A percentile compares a stretch with the other conserved stretches of the same genome.
Conservation (phyloP, 2,113 vertebrate genomes). For the Guaruba guarouba region DNA sequence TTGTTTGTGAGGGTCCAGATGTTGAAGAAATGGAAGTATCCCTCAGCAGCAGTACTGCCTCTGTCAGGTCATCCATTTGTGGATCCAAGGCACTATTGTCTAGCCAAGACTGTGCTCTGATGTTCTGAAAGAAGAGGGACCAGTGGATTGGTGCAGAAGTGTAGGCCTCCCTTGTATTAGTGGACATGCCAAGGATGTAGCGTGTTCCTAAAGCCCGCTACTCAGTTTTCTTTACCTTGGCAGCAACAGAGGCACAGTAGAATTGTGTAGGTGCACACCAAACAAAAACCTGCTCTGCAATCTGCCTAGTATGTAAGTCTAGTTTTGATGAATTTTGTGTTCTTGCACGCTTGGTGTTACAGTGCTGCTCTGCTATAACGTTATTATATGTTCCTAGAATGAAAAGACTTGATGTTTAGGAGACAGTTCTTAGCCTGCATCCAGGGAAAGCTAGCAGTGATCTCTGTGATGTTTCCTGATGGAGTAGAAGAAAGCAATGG, state of each 20-base stretch:
- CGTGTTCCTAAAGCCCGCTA: neutral
- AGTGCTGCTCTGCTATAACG: neutral
- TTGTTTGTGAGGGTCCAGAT: neutral
- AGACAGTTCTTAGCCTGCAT: neutral
- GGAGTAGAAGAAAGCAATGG: neutral
- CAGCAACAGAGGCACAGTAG: neutral
- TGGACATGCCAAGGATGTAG: neutral
- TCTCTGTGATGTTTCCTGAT: neutral
- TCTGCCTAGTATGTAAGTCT: neutral
- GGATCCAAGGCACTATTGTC: too few relatives aligned
- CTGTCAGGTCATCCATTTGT: neutral
- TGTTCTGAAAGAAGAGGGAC: neutral
- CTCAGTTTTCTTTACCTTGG: neutral
- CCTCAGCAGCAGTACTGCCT: neutral
- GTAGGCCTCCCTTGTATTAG: neutral
- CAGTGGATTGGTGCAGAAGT: neutral
- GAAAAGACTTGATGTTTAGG: neutral
- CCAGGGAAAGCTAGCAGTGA: neutral
- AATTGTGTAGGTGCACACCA: neutral
- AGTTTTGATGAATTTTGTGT: neutral
- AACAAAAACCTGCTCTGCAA: neutral
- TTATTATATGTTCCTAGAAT: neutral
- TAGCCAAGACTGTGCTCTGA: neutral
- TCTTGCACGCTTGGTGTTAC: neutral
- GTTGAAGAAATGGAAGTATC: neutral